phyloP scores from a whole-genome alignment of 2,113 vertebrate genomes.

The Eretmochelys imbricata region DNA sequence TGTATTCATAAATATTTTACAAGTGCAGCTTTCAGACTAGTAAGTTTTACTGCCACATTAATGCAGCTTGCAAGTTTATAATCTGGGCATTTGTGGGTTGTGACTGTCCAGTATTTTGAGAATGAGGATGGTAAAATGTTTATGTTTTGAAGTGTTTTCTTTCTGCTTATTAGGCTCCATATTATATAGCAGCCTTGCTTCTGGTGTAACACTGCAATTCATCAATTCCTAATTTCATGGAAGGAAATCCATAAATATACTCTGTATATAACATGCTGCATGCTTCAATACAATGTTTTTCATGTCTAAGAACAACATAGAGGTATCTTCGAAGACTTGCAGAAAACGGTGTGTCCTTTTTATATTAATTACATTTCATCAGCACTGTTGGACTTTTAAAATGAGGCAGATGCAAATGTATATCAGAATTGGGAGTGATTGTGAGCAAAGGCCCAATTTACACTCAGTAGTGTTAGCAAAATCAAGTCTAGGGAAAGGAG shows the following conservation, averaged over 20 bases:
- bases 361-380: slow-evolving; percentile 4
- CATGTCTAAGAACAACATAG: not conserved
- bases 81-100: slow-evolving; percentile 65
- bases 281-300: slow-evolving; percentile 40
- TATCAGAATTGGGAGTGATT: slow-evolving; percentile 28
- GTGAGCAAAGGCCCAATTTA: slow-evolving; percentile 7
- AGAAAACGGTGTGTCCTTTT: slow-evolving; percentile 9
- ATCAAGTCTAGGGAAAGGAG: not conserved
- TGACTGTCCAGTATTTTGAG: slow-evolving; percentile 66
- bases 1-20: slow-evolving; percentile 85
- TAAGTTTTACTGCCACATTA: slow-evolving; percentile 81
- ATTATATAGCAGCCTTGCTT: slow-evolving; percentile 61
- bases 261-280: slow-evolving; percentile 39
- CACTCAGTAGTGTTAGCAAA: slow-evolving; percentile 25
- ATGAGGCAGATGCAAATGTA: slow-evolving; percentile 46
- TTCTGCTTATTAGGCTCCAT: slow-evolving; percentile 46
- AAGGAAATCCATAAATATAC: slow-evolving; percentile 68
- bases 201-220: slow-evolving; percentile 46
- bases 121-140: slow-evolving; percentile 70
- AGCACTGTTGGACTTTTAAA: slow-evolving; percentile 16
- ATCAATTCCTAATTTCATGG: slow-evolving; percentile 63
- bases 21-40: slow-evolving; percentile 76
- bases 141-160: slow-evolving; percentile 72
- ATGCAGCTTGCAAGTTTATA: slow-evolving; percentile 77
- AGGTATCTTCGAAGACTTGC: not conserved